These are phyloP conservation scores for Pentamera pediparva DNA, from an alignment of 53 echinoderm and acorn worm species.

Conservation along the genomic window DNA sequence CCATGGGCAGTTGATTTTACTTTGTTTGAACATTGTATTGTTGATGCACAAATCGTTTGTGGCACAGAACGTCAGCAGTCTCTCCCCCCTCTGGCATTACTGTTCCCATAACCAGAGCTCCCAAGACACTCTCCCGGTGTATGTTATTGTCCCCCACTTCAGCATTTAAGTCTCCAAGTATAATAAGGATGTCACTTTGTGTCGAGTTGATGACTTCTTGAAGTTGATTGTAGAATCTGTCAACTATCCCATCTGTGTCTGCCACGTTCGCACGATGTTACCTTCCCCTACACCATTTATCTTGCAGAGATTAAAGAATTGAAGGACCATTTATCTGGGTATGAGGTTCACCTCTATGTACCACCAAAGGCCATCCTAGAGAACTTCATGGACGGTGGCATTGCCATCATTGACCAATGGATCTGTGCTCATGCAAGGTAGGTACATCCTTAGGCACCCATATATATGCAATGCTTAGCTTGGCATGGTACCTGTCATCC, in stretches of 20 bases:
- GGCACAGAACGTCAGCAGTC: too few species aligned
- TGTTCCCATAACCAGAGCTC: too few species aligned
- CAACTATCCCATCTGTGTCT: background rate
- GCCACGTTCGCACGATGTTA: background rate
- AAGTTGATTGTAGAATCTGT: too few species aligned
- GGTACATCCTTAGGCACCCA: background rate
- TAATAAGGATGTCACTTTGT: too few species aligned
- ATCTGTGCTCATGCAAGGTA: conserved; percentile 99
- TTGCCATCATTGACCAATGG: conserved; percentile 99
- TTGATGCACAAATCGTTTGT: too few species aligned
- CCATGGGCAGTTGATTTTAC: too few species aligned
- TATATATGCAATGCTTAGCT: background rate
- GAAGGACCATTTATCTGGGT: conserved; percentile 54
- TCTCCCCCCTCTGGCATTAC: too few species aligned
- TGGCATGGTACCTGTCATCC: background rate
- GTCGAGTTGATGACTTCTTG: too few species aligned
- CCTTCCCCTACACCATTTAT: background rate
- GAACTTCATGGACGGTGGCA: conserved; percentile 89
- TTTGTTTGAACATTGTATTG: too few species aligned
- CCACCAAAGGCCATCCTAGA: conserved; percentile 75
- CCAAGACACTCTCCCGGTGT: too few species aligned
- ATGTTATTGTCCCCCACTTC: too few species aligned
- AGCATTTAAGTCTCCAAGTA: too few species aligned
- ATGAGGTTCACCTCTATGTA: conserved; percentile 66
- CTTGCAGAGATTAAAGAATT: conserved; percentile 82